These are phyloP conservation scores for Ailurus styani DNA, from an alignment of 2,113 vertebrate genomes.

Conservation along the genomic window DNA sequence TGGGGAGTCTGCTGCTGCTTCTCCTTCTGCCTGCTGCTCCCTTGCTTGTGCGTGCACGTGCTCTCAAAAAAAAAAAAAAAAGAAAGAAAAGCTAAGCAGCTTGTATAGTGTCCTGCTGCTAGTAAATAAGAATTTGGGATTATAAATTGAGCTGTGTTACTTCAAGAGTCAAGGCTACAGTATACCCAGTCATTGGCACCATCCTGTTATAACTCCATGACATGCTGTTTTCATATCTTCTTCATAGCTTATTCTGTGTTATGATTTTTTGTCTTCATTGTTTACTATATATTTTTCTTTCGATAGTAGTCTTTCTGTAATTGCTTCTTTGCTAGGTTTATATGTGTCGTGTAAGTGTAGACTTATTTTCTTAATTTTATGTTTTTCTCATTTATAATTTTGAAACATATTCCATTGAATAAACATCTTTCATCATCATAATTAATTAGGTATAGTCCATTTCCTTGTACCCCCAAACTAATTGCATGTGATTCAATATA, in stretches of 20 bases:
- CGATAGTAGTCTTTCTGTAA: not conserved
- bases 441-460: slow-evolving; percentile 52
- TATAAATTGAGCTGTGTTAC: not conserved
- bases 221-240: not conserved
- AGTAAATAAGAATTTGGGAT: not conserved
- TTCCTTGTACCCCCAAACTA: slow-evolving; percentile 52
- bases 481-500: slow-evolving; percentile 55
- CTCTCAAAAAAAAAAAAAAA: not conserved
- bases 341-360: not conserved
- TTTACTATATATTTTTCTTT: not conserved
- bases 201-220: not conserved
- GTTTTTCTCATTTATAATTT: slow-evolving; percentile 55
- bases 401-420: slow-evolving; percentile 34
- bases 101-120: not conserved
- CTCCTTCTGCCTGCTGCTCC: too few relatives aligned
- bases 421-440: slow-evolving; percentile 56
- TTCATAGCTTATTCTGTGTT: not conserved
- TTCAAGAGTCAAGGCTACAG: not conserved
- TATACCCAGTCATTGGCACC: not conserved
- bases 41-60: too few relatives aligned
- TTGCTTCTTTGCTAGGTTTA: not conserved
- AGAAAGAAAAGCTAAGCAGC: not conserved
- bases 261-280: not conserved
- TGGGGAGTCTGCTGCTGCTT: too few relatives aligned
- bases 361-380: slow-evolving; percentile 42